Evolutionary conservation across 2,113 vertebrate genomes (phyloP).

Genomic region (human (Homo sapiens)): DNA sequence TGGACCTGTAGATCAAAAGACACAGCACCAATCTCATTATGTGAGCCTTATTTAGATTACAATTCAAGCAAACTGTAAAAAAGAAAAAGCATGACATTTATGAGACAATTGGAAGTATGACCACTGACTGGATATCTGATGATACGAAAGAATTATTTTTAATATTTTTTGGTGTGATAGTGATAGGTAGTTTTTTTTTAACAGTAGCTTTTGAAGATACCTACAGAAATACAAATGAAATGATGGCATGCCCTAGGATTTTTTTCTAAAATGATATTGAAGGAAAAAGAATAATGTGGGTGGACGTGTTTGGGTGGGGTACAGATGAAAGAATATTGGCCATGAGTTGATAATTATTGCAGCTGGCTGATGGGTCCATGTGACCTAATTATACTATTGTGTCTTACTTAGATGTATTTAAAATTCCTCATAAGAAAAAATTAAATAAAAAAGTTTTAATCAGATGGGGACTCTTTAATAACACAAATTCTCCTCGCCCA

Average conservation of each 20-base stretch:
- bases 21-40: not conserved
- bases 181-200: not conserved
- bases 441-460: not conserved
- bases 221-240: constrained; percentile 32
- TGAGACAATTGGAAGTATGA: not conserved
- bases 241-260: not conserved
- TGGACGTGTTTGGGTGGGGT: not conserved
- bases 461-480: not conserved
- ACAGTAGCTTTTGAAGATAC: not conserved
- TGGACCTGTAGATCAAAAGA: not conserved
- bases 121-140: not conserved
- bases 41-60: not conserved
- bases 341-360: not conserved
- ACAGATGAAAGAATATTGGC: not conserved
- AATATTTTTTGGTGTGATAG: not conserved
- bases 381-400: not conserved
- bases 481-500: not conserved
- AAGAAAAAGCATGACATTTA: not conserved
- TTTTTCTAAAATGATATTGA: constrained; percentile 1
- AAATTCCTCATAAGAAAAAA: not conserved
- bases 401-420: not conserved
- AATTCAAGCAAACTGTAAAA: not conserved
- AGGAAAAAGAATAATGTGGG: not conserved
- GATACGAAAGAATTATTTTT: not conserved
- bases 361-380: not conserved